A percentile compares a stretch with the other conserved stretches of the same genome.
These are phyloP conservation scores for Myotis lucifugus DNA, from an alignment of 2,113 vertebrate species.

Conservation along the genomic window DNA sequence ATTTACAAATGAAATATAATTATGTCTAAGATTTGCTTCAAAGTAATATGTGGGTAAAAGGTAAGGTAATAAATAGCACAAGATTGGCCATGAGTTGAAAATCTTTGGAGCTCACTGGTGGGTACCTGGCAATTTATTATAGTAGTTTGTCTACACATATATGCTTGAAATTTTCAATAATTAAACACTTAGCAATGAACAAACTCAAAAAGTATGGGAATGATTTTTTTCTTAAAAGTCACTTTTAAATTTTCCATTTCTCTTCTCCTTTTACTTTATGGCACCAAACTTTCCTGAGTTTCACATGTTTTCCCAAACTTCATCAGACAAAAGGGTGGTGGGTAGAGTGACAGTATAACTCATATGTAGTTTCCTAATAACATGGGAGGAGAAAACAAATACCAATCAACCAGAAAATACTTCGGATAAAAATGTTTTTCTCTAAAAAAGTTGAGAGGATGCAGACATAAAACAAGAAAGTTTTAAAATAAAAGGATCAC, in stretches of 20 bases:
- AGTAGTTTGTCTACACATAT: background rate
- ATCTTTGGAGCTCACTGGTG: background rate
- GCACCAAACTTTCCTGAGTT: background rate
- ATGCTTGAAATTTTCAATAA: background rate
- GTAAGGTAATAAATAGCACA: background rate
- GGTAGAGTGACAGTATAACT: background rate
- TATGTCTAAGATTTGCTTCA: background rate
- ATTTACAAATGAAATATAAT: slow-evolving; percentile 35
- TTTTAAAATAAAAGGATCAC: background rate
- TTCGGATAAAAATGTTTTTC: background rate
- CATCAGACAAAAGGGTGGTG: background rate
- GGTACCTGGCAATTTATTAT: background rate
- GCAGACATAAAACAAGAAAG: background rate
- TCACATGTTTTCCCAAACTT: background rate
- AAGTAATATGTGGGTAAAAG: background rate
- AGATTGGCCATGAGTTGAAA: background rate
- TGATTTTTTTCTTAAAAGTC: background rate
- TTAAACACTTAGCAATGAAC: background rate
- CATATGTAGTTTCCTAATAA: background rate
- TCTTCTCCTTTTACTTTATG: background rate
- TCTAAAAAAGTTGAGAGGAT: background rate
- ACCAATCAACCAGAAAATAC: background rate
- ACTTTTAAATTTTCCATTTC: background rate
- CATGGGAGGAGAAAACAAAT: background rate
- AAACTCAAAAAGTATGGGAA: background rate